phyloP scores from a whole-genome alignment of 1,140 invertebrate genomes.

The Trissolcus basalis region DNA sequence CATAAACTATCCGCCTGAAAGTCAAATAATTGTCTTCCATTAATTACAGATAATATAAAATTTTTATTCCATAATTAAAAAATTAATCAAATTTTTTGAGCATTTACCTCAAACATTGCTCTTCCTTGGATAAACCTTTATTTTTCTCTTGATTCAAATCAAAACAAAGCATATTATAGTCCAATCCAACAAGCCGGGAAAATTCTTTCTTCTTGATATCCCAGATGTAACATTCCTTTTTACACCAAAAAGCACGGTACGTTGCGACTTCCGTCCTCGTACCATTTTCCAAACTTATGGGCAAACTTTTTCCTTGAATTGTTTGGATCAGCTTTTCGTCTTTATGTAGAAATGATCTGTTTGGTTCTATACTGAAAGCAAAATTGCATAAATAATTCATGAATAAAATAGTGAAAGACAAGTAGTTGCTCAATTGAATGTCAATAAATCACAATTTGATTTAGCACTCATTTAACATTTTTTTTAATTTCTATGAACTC shows the following conservation, averaged over 20 bases:
- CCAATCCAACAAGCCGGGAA: constrained; percentile 81
- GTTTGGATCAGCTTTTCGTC: constrained; percentile 59
- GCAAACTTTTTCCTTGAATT: constrained; percentile 64
- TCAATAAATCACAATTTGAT: no score
- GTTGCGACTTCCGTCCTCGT: constrained; percentile 64
- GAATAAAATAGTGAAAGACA: no score
- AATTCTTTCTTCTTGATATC: constrained; percentile 79
- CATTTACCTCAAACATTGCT: constrained; percentile 76
- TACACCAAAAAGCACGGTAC: constrained; percentile 79
- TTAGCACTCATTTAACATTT: no score
- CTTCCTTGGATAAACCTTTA: constrained; percentile 77
- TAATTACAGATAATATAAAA: no score
- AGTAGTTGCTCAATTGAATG: no score
- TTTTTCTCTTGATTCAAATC: constrained; percentile 77
- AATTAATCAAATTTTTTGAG: no score
- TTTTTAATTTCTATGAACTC: no score
- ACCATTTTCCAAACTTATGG: constrained; percentile 73
- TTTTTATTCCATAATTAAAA: no score
- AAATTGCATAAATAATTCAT: neutral
- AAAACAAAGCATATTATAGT: constrained; percentile 78
- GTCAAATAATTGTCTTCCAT: neutral
- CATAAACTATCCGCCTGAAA: constrained; percentile 81
- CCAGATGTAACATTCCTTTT: constrained; percentile 84
- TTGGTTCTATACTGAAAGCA: constrained; percentile 30
- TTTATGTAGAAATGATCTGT: constrained; percentile 19